A percentile compares a stretch with the other conserved stretches of the same genome.
Evolutionary conservation across 2,113 vertebrate genomes (phyloP).

Genomic region (Myotis lucifugus): DNA sequence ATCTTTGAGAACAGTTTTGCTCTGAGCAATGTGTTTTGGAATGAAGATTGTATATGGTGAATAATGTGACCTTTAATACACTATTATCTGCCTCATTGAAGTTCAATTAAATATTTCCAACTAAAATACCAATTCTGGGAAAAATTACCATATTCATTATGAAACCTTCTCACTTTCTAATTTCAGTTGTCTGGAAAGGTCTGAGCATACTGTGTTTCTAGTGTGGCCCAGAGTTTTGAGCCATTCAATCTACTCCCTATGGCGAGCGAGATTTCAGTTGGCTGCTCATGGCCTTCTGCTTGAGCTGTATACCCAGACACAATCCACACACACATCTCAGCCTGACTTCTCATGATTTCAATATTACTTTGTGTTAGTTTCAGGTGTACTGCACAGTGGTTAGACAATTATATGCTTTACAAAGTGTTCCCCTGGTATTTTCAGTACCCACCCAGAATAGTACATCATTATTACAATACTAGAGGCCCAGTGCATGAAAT

Average conservation of each 20-base stretch:
- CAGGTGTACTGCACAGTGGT: neutral
- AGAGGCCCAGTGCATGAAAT: too few relatives aligned
- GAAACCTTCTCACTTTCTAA: constrained; percentile 50
- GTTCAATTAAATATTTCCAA: constrained; percentile 78
- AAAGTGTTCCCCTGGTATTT: neutral
- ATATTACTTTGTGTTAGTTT: neutral
- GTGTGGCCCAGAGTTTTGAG: neutral
- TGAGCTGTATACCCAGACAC: neutral
- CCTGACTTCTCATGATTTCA: neutral
- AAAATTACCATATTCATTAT: constrained; percentile 72
- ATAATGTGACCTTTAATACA: constrained; percentile 75
- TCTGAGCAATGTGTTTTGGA: constrained; percentile 63
- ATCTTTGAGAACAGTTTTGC: constrained; percentile 46
- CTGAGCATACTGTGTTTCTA: neutral
- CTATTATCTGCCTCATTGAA: constrained; percentile 73
- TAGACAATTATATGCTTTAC: neutral
- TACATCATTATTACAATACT: neutral
- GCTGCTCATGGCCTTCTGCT: neutral
- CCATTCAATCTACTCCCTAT: too few relatives aligned
- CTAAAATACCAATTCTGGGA: constrained; percentile 70
- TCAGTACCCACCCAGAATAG: neutral
- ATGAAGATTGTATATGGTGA: constrained; percentile 65
- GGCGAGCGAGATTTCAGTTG: neutral
- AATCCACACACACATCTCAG: neutral
- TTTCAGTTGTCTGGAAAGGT: constrained; percentile 64